These are phyloP conservation scores for Actinia equina DNA, from an alignment of 64 coral and sea anemone species.

Conservation along the genomic window DNA sequence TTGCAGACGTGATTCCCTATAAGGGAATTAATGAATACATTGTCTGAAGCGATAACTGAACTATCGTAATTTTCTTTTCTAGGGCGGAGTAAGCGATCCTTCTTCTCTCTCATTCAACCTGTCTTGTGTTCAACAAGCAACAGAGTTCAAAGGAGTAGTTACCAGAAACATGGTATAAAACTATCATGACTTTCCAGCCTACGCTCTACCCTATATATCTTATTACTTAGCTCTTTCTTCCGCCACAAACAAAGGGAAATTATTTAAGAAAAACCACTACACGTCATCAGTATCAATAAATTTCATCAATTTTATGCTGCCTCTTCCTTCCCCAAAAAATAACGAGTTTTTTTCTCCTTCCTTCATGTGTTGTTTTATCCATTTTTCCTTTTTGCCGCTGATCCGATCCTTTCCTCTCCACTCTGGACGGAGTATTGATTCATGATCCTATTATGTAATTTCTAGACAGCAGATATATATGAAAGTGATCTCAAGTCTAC, in stretches of 20 bases:
- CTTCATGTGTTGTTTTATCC: too few relatives aligned
- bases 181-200: background rate
- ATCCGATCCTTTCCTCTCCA: too few relatives aligned
- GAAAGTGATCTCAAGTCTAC: background rate
- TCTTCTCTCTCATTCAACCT: constrained; percentile 56
- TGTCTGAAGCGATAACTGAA: background rate
- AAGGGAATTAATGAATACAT: background rate
- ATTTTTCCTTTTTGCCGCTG: too few relatives aligned
- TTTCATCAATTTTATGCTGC: too few relatives aligned
- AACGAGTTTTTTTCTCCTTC: too few relatives aligned
- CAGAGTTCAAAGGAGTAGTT: constrained; percentile 57
- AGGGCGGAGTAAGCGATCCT: constrained; percentile 73
- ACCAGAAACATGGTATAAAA: constrained; percentile 70
- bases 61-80: background rate
- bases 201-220: too few relatives aligned
- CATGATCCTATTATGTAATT: background rate
- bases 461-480: constrained; percentile 9
- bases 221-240: too few relatives aligned
- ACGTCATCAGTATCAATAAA: too few relatives aligned
- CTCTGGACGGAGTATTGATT: background rate
- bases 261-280: too few relatives aligned
- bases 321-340: too few relatives aligned
- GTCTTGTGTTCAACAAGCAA: constrained; percentile 47
- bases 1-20: too few relatives aligned
- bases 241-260: too few relatives aligned